Evolutionary conservation across 1,140 invertebrate genomes (phyloP), one percentile per base, ranked within the genome.

Genomic region (Rhyacophila brunnea): DNA sequence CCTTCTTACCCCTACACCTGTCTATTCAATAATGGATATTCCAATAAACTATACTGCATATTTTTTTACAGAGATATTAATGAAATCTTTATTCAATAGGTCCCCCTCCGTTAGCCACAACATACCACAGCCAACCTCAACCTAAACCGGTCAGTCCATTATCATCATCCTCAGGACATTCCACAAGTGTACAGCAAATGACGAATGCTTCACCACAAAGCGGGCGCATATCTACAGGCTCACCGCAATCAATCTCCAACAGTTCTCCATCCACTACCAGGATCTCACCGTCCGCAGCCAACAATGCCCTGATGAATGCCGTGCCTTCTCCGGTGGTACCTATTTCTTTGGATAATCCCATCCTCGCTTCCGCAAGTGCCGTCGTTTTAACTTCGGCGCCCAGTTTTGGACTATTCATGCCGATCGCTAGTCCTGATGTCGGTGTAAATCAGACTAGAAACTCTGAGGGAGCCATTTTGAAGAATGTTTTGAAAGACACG

Each of bases 401-500:
- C 13, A 71, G 63, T 7, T 57, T 64, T 40, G 67, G 70, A 0
- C 58, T 74, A 1, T 64, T 68, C 5, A 58, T 68, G 6, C 68
- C 68, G 0, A 64, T 68, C 3, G 36, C 61, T 1, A 60, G 45
- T 53, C 47, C 76, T 10, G 74, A 78, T 45, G 71, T 72, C 1
- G 75, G 74, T 0, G 68, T 79, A 5, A 79, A 71, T 23, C 75
- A 78, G 46, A 75, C 71, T 0, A 69, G 77, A 17, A 75, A 77
- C 47, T 78, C 70, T 5, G 74, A 77, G 44, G 72, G 77, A 3
- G 71, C 77, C 9, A 79, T 78, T 32, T 55, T 78, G 38, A 79
- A 77, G 50, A 72, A 77, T 45, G 75, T 78, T n/a, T 62, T 79
- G 20, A 78, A 72, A 54, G 75, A 78, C 56, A 73, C 74, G 18